Evolutionary conservation across 2,888 invertebrate species (phyloP).

Genomic region (Ethmia dodecea): DNA sequence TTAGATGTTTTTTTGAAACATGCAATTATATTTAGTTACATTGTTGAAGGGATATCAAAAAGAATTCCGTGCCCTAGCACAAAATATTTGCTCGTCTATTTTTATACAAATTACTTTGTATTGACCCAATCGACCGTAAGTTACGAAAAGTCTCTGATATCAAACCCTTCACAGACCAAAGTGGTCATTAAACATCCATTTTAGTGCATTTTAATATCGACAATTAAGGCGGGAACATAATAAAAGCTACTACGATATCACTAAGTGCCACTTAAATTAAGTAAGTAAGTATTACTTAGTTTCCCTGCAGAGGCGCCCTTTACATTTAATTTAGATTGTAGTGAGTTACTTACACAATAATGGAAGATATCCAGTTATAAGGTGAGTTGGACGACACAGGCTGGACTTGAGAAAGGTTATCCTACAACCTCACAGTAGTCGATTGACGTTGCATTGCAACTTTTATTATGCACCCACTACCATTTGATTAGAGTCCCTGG

Average conservation of each 20-base stretch:
- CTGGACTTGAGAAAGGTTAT: no score
- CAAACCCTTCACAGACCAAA: neutral
- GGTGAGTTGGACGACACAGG: neutral
- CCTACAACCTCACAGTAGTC: no score
- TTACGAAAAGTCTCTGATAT: neutral
- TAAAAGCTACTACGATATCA: slow-evolving; percentile 36
- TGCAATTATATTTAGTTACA: no score
- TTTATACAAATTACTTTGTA: no score
- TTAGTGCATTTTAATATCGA: slow-evolving; percentile 18
- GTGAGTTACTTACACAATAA: slow-evolving; percentile 6
- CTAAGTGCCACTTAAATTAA: slow-evolving; percentile 58
- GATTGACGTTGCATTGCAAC: no score
- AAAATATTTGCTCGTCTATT: no score
- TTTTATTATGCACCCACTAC: no score
- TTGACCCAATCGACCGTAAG: neutral
- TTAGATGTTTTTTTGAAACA: no score
- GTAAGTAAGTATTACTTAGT: slow-evolving; percentile 54
- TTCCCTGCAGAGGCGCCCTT: slow-evolving; percentile 37
- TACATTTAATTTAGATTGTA: slow-evolving; percentile 37
- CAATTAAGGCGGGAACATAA: slow-evolving; percentile 11
- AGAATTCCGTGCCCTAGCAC: no score
- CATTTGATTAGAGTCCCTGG: no score
- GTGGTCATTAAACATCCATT: slow-evolving; percentile 20
- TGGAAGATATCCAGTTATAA: neutral
- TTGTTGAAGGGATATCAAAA: no score